Base-by-base conservation (phyloP, 2,113 vertebrate genomes). In the Saccopteryx bilineata region DNA sequence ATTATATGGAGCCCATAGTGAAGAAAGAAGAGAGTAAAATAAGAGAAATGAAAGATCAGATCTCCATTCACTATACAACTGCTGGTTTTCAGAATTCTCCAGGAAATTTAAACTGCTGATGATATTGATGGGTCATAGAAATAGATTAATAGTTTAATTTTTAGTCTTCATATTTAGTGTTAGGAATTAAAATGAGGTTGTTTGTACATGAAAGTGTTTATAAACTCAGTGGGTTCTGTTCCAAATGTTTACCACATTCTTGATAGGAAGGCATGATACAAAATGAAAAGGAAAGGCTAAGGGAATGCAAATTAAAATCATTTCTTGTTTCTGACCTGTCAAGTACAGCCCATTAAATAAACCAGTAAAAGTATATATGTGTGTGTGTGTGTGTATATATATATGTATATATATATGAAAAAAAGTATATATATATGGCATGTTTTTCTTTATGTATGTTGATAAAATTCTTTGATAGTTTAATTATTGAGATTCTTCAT, bases 61-160 rank as follows among this genome's bases (percentile, higher is more conserved):
- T 3, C 24, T 52, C 13, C 60, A 12, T 15, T 90, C 31, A 26
- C 7, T 12, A 2, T 0, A 21, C 5, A 0, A 5, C 4, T 50
- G 9, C 23, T 86, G 2, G 2, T 66, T 4, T 60, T 52, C 28
- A 4, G 9, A 69, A 31, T 71, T 33, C 18, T 56, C 13, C 12
- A 23, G 28, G 31, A 33, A 5, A 9, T 5, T 80, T 83, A 50
- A 68, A 56, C 11, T 21, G 1, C 28, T 75, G 4, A 9, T 39
- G 89, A 5, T 39, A 9, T 24, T 19, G 4, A 54, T 24, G 11
- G 1, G 9, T 78, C 33, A 48, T 4, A 13, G 9, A 71, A 95
- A 56, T n/a, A 2, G 5, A 90, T 74, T 74, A 69, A 58, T 79
- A 17, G 56, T 58, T n/a, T 69, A 17, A 85, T 52, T 63, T 69